Conservation (phyloP, 2,797 vertebrate species). For the Hirundo rustica region DNA sequence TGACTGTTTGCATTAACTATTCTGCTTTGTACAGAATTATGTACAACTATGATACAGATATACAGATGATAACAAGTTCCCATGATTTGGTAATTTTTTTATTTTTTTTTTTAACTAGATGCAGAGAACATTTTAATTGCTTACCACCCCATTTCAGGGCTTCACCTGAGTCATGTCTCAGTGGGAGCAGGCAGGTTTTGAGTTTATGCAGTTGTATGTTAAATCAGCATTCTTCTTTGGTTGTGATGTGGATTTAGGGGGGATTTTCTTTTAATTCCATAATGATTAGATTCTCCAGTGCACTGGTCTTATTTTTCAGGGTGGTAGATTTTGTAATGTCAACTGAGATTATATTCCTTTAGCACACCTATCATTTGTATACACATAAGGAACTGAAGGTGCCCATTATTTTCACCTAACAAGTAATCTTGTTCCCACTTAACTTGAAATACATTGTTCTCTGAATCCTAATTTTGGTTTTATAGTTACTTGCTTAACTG, state of each 20-base stretch:
- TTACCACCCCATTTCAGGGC: neutral
- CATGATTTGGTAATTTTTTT: neutral
- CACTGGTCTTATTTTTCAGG: neutral
- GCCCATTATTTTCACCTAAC: slow-evolving; percentile 51
- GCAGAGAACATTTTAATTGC: neutral
- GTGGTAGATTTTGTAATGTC: slow-evolving; percentile 21
- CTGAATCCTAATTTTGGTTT: slow-evolving; percentile 44
- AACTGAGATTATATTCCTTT: slow-evolving; percentile 25
- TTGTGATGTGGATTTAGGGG: neutral
- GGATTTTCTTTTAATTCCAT: slow-evolving; percentile 13
- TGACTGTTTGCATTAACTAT: neutral
- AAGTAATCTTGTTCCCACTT: slow-evolving; percentile 45
- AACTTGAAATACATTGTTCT: slow-evolving; percentile 46
- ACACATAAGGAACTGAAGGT: slow-evolving; percentile 5
- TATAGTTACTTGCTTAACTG: slow-evolving; percentile 34
- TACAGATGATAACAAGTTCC: neutral
- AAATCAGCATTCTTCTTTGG: neutral
- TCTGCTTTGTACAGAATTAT: neutral
- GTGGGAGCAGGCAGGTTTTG: neutral
- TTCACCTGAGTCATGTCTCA: neutral
- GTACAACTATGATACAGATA: neutral
- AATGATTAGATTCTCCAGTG: slow-evolving; percentile 4
- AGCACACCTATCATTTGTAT: slow-evolving; percentile 31
- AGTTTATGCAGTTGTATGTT: neutral
- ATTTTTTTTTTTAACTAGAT: neutral